Percentiles rank a stretch among this genome's conserved stretches.
phyloP scores from a whole-genome alignment of 2,888 invertebrate species.

The Pandemis heparana region DNA sequence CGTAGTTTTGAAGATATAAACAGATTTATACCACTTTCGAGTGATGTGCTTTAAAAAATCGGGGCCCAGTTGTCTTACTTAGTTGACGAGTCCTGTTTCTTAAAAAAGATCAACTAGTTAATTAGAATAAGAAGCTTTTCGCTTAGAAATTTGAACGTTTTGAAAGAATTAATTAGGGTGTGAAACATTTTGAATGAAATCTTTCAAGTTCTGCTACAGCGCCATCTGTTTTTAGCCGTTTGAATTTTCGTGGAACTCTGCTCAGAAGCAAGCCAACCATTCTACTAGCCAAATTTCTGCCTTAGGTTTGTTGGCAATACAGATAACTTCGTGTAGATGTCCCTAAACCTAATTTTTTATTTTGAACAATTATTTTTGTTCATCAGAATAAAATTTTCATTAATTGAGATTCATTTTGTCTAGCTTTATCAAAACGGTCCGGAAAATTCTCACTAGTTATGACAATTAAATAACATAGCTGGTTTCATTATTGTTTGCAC shows the following conservation, averaged over 20 bases:
- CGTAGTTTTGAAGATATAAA: too few relatives aligned
- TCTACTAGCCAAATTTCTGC: neutral
- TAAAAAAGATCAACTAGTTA: too few relatives aligned
- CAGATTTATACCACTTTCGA: too few relatives aligned
- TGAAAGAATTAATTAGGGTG: too few relatives aligned
- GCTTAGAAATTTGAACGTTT: too few relatives aligned
- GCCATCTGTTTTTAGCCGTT: slow-evolving; percentile 11
- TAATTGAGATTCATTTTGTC: too few relatives aligned
- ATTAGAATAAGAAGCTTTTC: too few relatives aligned
- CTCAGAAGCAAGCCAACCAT: neutral
- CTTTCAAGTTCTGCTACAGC: neutral
- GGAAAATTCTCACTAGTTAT: neutral
- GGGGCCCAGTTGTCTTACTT: too few relatives aligned
- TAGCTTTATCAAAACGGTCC: neutral
- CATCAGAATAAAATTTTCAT: too few relatives aligned
- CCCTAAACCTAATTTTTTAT: neutral
- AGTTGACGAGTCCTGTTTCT: too few relatives aligned
- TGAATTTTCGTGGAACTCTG: neutral
- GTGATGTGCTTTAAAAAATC: too few relatives aligned
- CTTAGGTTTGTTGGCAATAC: neutral
- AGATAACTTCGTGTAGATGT: slow-evolving; percentile 1
- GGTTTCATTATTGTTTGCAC: neutral
- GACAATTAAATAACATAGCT: neutral
- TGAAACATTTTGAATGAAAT: neutral
- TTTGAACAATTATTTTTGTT: neutral